Evolutionary conservation across 2,797 vertebrate species (phyloP).

Genomic region (Ceryle rudis): DNA sequence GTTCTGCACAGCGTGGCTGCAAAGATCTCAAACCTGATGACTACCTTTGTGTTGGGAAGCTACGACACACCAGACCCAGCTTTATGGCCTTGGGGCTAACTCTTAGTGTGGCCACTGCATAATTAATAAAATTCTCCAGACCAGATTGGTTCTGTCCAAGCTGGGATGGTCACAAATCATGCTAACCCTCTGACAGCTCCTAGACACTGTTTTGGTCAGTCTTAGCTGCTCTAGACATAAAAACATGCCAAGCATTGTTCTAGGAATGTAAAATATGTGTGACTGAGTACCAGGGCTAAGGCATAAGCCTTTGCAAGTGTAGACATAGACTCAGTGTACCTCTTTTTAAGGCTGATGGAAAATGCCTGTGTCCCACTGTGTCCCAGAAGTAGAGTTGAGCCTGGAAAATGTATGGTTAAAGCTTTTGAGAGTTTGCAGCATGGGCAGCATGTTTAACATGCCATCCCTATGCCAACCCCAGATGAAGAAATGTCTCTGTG

Average conservation of each 20-base stretch:
- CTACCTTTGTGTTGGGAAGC: not conserved
- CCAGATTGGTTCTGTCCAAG: not conserved
- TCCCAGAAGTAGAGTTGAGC: not conserved
- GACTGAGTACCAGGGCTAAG: not conserved
- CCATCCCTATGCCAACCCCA: not conserved
- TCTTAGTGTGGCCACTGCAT: not conserved
- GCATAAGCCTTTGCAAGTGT: not conserved
- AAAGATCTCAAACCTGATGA: not conserved
- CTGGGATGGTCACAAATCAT: not conserved
- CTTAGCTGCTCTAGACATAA: conserved; percentile 1
- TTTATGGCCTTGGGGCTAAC: not conserved
- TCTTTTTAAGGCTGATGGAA: not conserved
- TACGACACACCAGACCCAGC: not conserved
- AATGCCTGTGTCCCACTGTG: not conserved
- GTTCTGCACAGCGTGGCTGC: not conserved
- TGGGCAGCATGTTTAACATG: not conserved
- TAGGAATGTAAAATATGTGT: not conserved
- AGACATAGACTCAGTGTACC: not conserved
- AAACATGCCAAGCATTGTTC: not conserved
- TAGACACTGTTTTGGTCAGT: not conserved
- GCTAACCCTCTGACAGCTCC: not conserved
- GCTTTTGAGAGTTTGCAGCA: not conserved
- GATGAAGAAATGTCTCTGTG: not conserved
- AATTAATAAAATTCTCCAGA: not conserved
- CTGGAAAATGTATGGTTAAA: not conserved